Evolutionary conservation across 2,888 invertebrate species (phyloP).

Genomic region (Atherix ibis): DNA sequence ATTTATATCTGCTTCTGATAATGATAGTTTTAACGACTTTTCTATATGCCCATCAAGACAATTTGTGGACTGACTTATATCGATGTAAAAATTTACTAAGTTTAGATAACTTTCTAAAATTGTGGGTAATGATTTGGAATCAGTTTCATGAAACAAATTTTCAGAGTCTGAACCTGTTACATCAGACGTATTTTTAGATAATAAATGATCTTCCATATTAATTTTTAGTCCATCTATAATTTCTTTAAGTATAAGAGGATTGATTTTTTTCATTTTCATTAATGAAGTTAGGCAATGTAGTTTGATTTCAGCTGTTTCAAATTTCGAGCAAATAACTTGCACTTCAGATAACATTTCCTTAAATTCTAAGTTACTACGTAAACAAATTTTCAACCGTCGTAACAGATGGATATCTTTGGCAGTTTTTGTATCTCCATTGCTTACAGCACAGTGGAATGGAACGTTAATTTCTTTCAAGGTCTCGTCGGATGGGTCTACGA

Average conservation of each 20-base stretch:
- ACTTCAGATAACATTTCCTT: conserved; percentile 21
- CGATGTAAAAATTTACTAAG: conserved; percentile 25
- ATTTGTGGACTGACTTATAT: conserved; percentile 14
- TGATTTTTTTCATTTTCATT: conserved; percentile 44
- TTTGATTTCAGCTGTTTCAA: conserved; percentile 56
- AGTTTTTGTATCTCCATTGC: conserved; percentile 72
- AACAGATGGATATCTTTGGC: conserved; percentile 78
- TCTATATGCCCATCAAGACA: conserved; percentile 9
- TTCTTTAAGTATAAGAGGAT: conserved; percentile 42
- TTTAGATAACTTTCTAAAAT: conserved; percentile 20
- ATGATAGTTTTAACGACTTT: conserved; percentile 18
- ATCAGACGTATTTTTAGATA: conserved; percentile 14
- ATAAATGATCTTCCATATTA: conserved; percentile 21
- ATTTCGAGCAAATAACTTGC: conserved; percentile 36
- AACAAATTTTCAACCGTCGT: conserved; percentile 51
- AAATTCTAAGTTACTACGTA: conserved; percentile 43
- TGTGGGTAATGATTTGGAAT: conserved; percentile 15
- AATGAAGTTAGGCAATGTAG: conserved; percentile 57
- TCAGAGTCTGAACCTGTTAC: conserved; percentile 8
- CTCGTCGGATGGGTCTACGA: conserved; percentile 65
- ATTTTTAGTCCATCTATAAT: conserved; percentile 32
- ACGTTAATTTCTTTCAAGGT: conserved; percentile 66
- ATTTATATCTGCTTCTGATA: conserved; percentile 34
- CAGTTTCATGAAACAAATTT: no score
- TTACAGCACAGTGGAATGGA: conserved; percentile 82